Percentiles rank a stretch among this genome's conserved stretches.
These are phyloP conservation scores for Amblyteles armatorius DNA, from an alignment of 2,888 invertebrate genomes.

Conservation along the genomic window DNA sequence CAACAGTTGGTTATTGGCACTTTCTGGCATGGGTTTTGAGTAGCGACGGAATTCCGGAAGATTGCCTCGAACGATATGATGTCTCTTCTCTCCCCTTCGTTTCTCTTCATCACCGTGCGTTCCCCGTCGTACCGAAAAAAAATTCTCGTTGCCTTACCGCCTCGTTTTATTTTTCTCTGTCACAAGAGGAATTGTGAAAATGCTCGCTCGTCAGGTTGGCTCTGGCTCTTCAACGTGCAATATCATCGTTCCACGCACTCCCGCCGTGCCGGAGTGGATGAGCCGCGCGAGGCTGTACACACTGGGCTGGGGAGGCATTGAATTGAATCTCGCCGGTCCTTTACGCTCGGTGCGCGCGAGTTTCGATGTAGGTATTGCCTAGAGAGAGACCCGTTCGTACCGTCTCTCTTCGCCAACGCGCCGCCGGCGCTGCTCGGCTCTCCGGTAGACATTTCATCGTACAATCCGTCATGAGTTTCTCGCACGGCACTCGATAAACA, in stretches of 20 bases:
- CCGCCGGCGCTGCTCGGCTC: constrained; percentile 7
- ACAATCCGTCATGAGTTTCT: constrained; percentile 35
- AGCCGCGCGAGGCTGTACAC: neutral
- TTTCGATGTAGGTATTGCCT: constrained; percentile 26
- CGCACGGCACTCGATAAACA: constrained; percentile 13
- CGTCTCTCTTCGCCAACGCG: constrained; percentile 6
- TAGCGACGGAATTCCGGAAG: neutral
- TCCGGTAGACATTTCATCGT: constrained; percentile 15
- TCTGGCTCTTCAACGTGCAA: constrained; percentile 48
- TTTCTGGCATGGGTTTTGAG: constrained; percentile 1
- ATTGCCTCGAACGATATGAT: constrained; percentile 20
- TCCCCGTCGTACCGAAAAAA: constrained; percentile 2
- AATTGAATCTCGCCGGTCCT: constrained; percentile 56
- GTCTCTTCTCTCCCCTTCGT: constrained; percentile 18
- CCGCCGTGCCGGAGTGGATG: constrained; percentile 6
- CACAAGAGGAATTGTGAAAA: constrained; percentile 38
- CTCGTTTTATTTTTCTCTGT: constrained; percentile 18
- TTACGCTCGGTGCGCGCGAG: constrained; percentile 48
- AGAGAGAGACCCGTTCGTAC: neutral
- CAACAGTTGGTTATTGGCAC: neutral
- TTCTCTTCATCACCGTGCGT: constrained; percentile 24
- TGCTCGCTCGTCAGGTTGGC: constrained; percentile 41
- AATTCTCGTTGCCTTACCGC: constrained; percentile 26
- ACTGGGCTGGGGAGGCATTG: constrained; percentile 23
- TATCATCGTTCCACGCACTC: constrained; percentile 47